Evolutionary conservation across 2,797 vertebrate genomes (phyloP).

Genomic region (Falco concolor): DNA sequence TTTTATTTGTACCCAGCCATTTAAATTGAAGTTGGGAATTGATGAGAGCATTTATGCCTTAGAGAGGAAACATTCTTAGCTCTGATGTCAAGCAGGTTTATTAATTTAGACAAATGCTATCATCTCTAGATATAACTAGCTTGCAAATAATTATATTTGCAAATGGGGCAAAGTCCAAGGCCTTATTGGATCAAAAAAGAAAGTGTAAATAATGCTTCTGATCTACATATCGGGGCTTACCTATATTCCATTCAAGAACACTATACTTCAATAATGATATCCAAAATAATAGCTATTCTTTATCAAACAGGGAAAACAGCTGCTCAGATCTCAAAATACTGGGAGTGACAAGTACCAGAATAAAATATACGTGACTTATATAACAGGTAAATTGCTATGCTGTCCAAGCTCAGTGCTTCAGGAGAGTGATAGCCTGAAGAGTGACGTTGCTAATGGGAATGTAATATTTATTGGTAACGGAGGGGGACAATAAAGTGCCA

Average conservation of each 20-base stretch:
- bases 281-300: not conserved
- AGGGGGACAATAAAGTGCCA: not conserved
- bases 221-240: not conserved
- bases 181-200: not conserved
- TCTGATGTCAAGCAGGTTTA: not conserved
- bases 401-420: not conserved
- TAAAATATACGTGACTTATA: not conserved
- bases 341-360: not conserved
- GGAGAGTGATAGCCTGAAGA: not conserved
- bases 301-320: not conserved
- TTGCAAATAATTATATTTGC: not conserved
- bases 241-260: not conserved
- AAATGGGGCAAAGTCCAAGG: not conserved
- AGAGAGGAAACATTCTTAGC: slow-evolving; percentile 9
- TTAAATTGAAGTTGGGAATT: not conserved
- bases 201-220: not conserved
- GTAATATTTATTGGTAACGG: not conserved
- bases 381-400: not conserved
- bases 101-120: not conserved
- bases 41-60: not conserved
- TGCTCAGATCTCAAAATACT: not conserved
- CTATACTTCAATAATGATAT: not conserved
- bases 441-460: not conserved
- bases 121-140: not conserved
- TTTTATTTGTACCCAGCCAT: slow-evolving; percentile 6